A percentile compares a stretch with the other conserved stretches of the same genome.
Conservation (phyloP, 2,113 vertebrate species). For the Cochlearius cochlearius region DNA sequence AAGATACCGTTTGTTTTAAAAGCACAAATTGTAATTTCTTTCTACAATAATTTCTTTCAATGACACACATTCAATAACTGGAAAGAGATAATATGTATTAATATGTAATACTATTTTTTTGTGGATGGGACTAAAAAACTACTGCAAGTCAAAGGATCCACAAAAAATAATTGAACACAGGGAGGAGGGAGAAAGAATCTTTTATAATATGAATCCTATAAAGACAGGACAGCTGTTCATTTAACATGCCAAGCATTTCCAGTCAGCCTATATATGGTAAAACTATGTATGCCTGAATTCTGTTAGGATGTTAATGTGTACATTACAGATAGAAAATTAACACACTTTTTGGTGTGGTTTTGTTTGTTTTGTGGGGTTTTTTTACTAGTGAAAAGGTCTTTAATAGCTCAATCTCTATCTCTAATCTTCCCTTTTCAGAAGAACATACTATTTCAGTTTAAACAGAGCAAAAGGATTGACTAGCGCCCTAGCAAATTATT, state of each 20-base stretch:
- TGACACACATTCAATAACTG: neutral
- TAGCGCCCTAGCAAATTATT: neutral
- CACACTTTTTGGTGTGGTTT: neutral
- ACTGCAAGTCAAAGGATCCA: neutral
- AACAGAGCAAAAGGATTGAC: neutral
- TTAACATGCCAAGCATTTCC: neutral
- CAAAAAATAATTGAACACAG: neutral
- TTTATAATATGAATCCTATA: neutral
- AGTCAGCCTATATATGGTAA: neutral
- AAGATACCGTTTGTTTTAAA: neutral
- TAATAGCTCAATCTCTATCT: neutral
- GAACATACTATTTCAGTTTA: neutral
- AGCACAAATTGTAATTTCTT: neutral
- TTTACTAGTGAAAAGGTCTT: neutral
- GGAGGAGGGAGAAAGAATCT: neutral
- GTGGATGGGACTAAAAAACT: neutral
- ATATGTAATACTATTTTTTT: neutral
- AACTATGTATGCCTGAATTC: neutral
- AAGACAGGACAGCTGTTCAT: neutral
- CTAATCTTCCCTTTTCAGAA: neutral
- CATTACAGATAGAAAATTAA: neutral
- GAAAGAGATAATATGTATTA: neutral
- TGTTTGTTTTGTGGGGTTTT: accelerated
- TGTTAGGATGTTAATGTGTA: neutral
- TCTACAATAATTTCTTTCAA: neutral